Base-by-base conservation (phyloP, 2,888 invertebrate genomes). In the Strigamia crassipes region DNA sequence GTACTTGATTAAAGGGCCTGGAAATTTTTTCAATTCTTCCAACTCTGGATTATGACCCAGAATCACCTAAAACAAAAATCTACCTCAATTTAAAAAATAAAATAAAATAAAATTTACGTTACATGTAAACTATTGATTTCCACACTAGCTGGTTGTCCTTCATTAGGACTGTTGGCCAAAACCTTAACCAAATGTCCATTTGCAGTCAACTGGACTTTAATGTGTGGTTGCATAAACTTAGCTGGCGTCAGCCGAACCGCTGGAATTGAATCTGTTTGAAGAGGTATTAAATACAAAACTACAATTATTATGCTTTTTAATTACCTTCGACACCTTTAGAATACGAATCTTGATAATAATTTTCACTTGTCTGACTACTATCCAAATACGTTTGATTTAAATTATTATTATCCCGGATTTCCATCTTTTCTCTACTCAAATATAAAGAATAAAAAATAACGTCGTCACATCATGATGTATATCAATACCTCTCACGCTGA, bases 201-300 rank as follows among this genome's bases (percentile, higher is more conserved):
- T 0, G 87, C 86, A 21, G 87, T 86, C 85, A 89, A 88, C 80
- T 85, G 84, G 79, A 86, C 87, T 78, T 88, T 86, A 82, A 93
- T 89, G 87, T 96, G 96, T n/a, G 95, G 93, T 42, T 93, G 93
- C 79, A 92, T 90, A 89, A 92, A 96, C 87, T 94, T 94, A 84
- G 92, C 92, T 23, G 96, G 96, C 6, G 96, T 96, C 88, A 94
- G 90, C 82, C 95, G 90, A 86, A 93, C 93, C 15, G 92, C 91
- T 85, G 90, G 80, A 84, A 85, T 82, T 31, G 82, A 79, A 51
- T 84, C 85, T 77, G 86, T 83, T 51, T 46, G 42, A 18, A 80
- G n/a, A 27, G 6, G 5, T 46, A 41, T 27, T 21, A 80, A 27
- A 12, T 12, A 80, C 8, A 10, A 18, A 80, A 31, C 18, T 13